phyloP scores from a whole-genome alignment of 2,888 invertebrate species.

The Hypomecis punctinalis region DNA sequence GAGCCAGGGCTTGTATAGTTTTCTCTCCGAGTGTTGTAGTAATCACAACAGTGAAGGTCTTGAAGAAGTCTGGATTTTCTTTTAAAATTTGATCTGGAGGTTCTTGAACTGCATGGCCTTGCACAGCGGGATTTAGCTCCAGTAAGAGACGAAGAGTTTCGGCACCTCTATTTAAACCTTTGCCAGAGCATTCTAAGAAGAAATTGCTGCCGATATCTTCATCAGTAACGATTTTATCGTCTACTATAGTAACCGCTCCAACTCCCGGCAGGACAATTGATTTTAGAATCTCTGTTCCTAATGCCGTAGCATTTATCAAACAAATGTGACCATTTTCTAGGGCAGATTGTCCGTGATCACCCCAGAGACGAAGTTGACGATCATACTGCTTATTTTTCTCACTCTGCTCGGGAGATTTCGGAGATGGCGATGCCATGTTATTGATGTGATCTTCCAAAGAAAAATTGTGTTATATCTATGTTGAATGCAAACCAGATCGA shows the following conservation, averaged over 20 bases:
- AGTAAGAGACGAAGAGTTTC: constrained; percentile 92
- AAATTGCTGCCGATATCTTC: constrained; percentile 98
- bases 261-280: constrained; percentile 97
- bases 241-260: constrained; percentile 96
- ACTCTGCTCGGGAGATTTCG: constrained; percentile 89
- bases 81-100: constrained; percentile 92
- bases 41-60: constrained; percentile 94
- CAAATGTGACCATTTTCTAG: constrained; percentile 96
- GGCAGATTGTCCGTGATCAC: constrained; percentile 97
- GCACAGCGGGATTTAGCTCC: constrained; percentile 96
- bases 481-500: background rate
- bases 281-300: constrained; percentile 98
- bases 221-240: constrained; percentile 92
- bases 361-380: constrained; percentile 97
- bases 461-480: background rate
- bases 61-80: constrained; percentile 95
- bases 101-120: constrained; percentile 96
- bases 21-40: constrained; percentile 92
- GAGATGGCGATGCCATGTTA: constrained; percentile 88
- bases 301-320: constrained; percentile 95
- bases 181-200: constrained; percentile 92
- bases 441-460: constrained; percentile 31
- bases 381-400: constrained; percentile 93
- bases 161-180: constrained; percentile 94
- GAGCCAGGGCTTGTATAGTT: constrained; percentile 89